These are phyloP conservation scores for Teleiodes luculella DNA, from an alignment of 2,888 invertebrate species.

Conservation along the genomic window DNA sequence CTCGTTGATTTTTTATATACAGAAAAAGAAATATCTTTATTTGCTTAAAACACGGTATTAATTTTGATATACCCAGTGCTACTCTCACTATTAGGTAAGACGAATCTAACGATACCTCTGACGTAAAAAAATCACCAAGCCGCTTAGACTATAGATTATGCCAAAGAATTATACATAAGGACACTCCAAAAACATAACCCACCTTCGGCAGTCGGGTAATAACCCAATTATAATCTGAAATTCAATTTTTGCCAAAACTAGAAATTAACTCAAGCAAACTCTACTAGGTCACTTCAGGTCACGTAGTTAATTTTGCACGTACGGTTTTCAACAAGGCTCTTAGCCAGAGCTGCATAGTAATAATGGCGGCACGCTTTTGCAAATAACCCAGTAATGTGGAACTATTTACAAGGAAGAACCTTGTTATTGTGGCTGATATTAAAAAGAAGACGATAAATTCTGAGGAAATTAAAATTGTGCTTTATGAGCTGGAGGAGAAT, in stretches of 20 bases:
- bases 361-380: not conserved
- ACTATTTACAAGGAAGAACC: slow-evolving; percentile 5
- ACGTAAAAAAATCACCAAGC: too few relatives aligned
- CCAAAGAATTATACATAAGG: too few relatives aligned
- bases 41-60: too few relatives aligned
- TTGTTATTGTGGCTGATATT: slow-evolving; percentile 1
- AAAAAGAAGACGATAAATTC: not conserved
- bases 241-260: not conserved
- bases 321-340: slow-evolving; percentile 15
- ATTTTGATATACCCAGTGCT: too few relatives aligned
- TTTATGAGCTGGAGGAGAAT: not conserved
- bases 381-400: slow-evolving; percentile 2
- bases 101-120: too few relatives aligned
- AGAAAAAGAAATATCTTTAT: too few relatives aligned
- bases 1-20: too few relatives aligned
- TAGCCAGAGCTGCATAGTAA: not conserved
- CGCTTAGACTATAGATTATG: too few relatives aligned
- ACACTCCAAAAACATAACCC: too few relatives aligned
- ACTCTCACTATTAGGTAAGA: too few relatives aligned
- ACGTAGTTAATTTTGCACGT: slow-evolving; percentile 33
- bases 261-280: not conserved
- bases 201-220: not conserved
- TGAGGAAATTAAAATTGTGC: not conserved
- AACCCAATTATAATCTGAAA: not conserved
- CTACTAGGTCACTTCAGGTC: slow-evolving; percentile 18